These are phyloP conservation scores for Sapajus apella DNA, from an alignment of 2,113 vertebrate genomes.

Conservation along the genomic window DNA sequence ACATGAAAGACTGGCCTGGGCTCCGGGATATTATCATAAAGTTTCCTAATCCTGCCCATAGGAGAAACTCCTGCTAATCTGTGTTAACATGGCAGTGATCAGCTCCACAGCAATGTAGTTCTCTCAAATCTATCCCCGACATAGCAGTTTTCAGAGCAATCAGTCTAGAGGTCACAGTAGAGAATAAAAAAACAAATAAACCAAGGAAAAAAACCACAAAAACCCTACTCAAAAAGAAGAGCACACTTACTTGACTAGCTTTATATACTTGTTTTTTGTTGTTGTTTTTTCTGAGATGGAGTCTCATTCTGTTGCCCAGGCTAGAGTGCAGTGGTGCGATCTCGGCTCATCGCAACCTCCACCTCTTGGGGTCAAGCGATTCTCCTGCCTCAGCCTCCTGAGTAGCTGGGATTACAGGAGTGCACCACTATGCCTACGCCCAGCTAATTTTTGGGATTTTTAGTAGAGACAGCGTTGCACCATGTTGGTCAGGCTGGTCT, in stretches of 20 bases:
- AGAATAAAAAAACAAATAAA: not conserved
- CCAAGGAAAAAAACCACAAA: not conserved
- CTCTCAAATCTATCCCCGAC: slow-evolving; percentile 19
- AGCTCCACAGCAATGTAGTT: not conserved
- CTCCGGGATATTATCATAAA: not conserved
- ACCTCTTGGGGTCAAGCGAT: too few relatives aligned
- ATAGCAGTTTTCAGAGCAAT: not conserved
- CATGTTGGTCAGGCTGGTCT: too few relatives aligned
- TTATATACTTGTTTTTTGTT: too few relatives aligned
- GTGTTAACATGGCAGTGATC: not conserved
- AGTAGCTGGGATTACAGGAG: too few relatives aligned
- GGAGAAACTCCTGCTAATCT: slow-evolving; percentile 50
- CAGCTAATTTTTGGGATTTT: too few relatives aligned
- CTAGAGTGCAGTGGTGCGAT: too few relatives aligned
- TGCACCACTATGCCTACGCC: too few relatives aligned
- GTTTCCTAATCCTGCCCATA: slow-evolving; percentile 28
- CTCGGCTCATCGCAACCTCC: too few relatives aligned
- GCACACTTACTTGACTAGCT: not conserved
- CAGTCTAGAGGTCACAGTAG: not conserved
- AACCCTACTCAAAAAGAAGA: not conserved
- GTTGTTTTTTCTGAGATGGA: too few relatives aligned
- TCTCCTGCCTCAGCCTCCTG: too few relatives aligned
- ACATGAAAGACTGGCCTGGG: not conserved
- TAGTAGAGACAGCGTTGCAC: too few relatives aligned
- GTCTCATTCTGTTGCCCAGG: too few relatives aligned